Base-by-base conservation (phyloP, 1,140 invertebrate genomes). In the Anoplolepis gracilipes region DNA sequence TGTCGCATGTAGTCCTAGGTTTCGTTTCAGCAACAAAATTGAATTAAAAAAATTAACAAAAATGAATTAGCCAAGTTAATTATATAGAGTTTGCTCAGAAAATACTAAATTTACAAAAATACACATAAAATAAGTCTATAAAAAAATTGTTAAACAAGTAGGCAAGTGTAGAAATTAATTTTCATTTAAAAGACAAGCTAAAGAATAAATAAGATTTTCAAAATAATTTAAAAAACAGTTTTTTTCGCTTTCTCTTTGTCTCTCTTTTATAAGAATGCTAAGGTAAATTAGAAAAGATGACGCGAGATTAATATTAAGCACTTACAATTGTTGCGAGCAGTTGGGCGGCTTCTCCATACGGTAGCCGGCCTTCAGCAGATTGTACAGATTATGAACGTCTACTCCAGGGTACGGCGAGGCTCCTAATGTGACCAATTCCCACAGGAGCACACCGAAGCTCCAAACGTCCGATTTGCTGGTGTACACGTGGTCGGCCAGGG, bases 381-480 rank as follows among this genome's bases (percentile, higher is more conserved):
- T 96, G 93, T 97, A 98, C 8, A 98, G 95, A 92, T 97, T 97
- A 90, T 98, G 97, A 1, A 97, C 96, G 33, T 97, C 96, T 16
- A 98, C 96, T 49, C 97, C 97, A 0, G 98, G 97, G 94, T 98
- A 98, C 7, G 97, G 97, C 1, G 96, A 96, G 0, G 97, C 96
- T 72, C 97, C 98, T 62, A 99, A 93, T 0, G 98, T 99, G 0
- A 98, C 96, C 87, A 99, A 96, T 94, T 99, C 98, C 98, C 98
- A 99, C 19, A 98, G 94, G 2, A 99, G 96, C 0, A 99, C 96
- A 0, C 98, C 98, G 93, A 97, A 99, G 30, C 98, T 98, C 98
- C 98, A 99, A 1, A 98, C 97, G 94, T 98, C 98, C 19, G 97
- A 98, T 95, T 98, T 98, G 87, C 96, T 97, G 13, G 98, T 98